These are phyloP conservation scores for Lampropteryx suffumata DNA, from an alignment of 2,888 invertebrate genomes.

Conservation along the genomic window DNA sequence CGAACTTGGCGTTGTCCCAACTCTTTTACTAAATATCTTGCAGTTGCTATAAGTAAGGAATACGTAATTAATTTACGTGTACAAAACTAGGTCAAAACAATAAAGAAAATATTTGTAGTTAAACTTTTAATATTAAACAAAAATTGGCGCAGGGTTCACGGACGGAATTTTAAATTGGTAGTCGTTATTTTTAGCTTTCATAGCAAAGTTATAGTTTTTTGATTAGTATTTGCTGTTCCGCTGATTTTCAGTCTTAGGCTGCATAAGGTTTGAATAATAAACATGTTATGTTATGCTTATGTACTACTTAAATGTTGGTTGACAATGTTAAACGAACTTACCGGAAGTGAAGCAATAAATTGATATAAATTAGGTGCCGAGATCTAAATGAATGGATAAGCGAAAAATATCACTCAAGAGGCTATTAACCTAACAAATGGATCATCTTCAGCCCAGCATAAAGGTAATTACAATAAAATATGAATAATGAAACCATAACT, in stretches of 20 bases:
- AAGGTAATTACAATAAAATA: slow-evolving; percentile 19
- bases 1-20: slow-evolving; percentile 57
- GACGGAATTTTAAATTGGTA: slow-evolving; percentile 36
- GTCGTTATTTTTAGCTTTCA: slow-evolving; percentile 25
- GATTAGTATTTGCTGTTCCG: slow-evolving; percentile 13
- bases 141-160: slow-evolving; percentile 36
- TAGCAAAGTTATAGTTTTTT: slow-evolving; percentile 22
- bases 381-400: no score
- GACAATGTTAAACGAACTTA: not conserved
- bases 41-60: slow-evolving; percentile 55
- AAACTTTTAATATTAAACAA: slow-evolving; percentile 39
- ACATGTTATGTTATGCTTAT: no score
- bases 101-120: slow-evolving; percentile 51
- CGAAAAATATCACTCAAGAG: no score
- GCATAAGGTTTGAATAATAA: no score
- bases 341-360: not conserved
- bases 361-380: no score
- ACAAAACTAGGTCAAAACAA: slow-evolving; percentile 55
- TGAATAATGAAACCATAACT: slow-evolving; percentile 26
- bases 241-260: no score
- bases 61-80: slow-evolving; percentile 56
- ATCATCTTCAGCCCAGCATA: no score
- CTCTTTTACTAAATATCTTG: slow-evolving; percentile 55
- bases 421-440: not conserved
- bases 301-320: no score